A percentile compares a stretch with the other conserved stretches of the same genome.
Evolutionary conservation across 2,113 vertebrate species (phyloP).

Genomic region (Thermophis baileyi): DNA sequence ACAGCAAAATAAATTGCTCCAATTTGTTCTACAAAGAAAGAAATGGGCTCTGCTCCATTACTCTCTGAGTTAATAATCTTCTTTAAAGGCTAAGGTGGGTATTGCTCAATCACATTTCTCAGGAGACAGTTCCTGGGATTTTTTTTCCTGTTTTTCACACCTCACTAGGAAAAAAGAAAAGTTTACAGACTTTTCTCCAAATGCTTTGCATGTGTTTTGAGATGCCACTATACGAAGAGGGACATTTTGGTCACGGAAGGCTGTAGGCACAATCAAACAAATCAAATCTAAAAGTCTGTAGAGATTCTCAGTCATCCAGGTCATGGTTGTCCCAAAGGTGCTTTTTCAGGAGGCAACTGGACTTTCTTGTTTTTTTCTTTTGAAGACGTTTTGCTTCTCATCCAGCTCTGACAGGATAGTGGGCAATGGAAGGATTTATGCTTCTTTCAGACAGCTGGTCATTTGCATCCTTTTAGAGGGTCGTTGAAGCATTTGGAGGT

Average conservation of each 20-base stretch:
- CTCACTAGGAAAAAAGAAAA: background rate
- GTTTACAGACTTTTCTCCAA: background rate
- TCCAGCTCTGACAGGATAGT: too few species aligned
- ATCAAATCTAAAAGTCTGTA: background rate
- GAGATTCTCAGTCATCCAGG: too few species aligned
- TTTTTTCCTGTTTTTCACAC: background rate
- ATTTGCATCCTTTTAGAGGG: too few species aligned
- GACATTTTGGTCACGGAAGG: background rate
- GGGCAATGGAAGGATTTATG: too few species aligned
- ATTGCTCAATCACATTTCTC: background rate
- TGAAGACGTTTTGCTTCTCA: too few species aligned
- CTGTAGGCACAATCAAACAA: background rate
- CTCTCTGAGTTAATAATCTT: background rate
- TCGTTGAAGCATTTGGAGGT: too few species aligned
- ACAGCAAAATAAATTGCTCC: background rate
- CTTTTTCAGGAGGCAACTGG: too few species aligned
- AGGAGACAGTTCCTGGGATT: background rate
- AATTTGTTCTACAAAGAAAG: background rate
- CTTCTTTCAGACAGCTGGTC: too few species aligned
- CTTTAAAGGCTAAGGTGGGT: background rate
- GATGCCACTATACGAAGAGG: background rate
- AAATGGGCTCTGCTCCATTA: background rate
- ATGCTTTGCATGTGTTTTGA: background rate
- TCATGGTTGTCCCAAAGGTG: too few species aligned
- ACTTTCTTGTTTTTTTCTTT: too few species aligned